A percentile compares a stretch with the other conserved stretches of the same genome.
Evolutionary conservation across 1,140 invertebrate species (phyloP).

Genomic region (Dreissena rostriformis): DNA sequence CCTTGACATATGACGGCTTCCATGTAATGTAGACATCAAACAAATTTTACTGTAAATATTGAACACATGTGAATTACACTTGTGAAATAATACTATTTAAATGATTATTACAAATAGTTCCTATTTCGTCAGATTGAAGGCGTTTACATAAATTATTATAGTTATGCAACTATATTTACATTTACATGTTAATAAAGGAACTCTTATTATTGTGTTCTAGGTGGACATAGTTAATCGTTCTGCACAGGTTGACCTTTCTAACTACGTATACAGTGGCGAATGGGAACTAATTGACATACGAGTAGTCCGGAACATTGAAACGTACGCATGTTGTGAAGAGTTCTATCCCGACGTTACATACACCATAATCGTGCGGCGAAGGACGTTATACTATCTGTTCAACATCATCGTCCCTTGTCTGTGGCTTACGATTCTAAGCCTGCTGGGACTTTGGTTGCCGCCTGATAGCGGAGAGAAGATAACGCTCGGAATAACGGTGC

Average conservation of each 20-base stretch:
- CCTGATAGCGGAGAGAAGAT: slow-evolving; percentile 85
- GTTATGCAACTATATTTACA: too few relatives aligned
- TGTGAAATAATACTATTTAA: too few relatives aligned
- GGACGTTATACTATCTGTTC: slow-evolving; percentile 82
- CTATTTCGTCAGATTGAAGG: too few relatives aligned
- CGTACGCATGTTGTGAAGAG: slow-evolving; percentile 84
- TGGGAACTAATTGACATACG: slow-evolving; percentile 84
- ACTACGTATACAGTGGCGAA: slow-evolving; percentile 84
- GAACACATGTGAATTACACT: too few relatives aligned
- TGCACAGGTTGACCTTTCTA: slow-evolving; percentile 83
- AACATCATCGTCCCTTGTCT: slow-evolving; percentile 85
- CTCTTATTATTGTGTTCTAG: slow-evolving; percentile 66
- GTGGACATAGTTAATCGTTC: slow-evolving; percentile 84
- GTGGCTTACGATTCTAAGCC: slow-evolving; percentile 84
- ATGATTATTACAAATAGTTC: too few relatives aligned
- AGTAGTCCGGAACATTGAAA: slow-evolving; percentile 81
- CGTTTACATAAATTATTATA: too few relatives aligned
- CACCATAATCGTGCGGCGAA: slow-evolving; percentile 83
- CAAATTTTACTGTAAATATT: too few relatives aligned
- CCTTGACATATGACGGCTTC: slow-evolving; percentile 79
- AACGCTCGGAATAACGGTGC: slow-evolving; percentile 84
- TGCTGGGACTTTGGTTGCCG: slow-evolving; percentile 85
- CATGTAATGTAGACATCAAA: slow-evolving; percentile 54
- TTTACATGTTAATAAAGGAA: too few relatives aligned
- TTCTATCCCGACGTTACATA: slow-evolving; percentile 85